Percentiles rank a stretch among this genome's conserved stretches.
These are phyloP conservation scores for Gobiocypris rarus DNA, from an alignment of 2,113 vertebrate genomes.

Conservation along the genomic window DNA sequence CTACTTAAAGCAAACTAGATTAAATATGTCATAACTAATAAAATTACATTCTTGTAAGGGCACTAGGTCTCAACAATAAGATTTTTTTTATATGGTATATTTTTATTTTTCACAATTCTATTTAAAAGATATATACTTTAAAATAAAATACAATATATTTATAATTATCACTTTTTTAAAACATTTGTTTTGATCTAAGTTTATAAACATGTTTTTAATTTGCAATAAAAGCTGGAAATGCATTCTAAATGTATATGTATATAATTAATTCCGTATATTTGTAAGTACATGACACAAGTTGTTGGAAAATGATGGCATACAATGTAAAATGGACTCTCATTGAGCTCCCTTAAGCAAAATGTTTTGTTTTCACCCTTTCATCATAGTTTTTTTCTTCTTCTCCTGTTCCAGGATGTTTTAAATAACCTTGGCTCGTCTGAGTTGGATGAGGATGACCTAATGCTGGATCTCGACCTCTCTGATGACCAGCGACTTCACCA, in stretches of 20 bases:
- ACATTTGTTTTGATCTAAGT: no score
- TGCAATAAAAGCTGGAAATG: background rate
- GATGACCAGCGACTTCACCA: slow-evolving; percentile 89
- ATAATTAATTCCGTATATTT: background rate
- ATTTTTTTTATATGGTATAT: no score
- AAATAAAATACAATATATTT: no score
- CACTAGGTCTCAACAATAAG: background rate
- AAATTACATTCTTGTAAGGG: background rate
- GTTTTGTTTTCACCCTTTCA: background rate
- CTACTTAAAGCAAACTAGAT: background rate
- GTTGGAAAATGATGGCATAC: background rate
- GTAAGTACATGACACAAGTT: background rate
- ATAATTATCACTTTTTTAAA: no score
- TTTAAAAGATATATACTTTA: no score
- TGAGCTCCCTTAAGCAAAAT: background rate
- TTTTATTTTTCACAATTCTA: no score
- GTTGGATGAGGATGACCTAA: slow-evolving; percentile 96
- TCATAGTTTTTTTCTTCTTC: slow-evolving; percentile 38
- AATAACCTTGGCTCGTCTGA: slow-evolving; percentile 97
- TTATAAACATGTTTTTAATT: no score
- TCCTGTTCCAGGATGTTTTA: slow-evolving; percentile 83
- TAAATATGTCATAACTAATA: background rate
- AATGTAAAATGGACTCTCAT: background rate
- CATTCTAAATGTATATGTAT: background rate
- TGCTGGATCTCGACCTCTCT: slow-evolving; percentile 94